These are phyloP conservation scores for Alethe diademata DNA, from an alignment of 2,113 vertebrate species.

Conservation along the genomic window DNA sequence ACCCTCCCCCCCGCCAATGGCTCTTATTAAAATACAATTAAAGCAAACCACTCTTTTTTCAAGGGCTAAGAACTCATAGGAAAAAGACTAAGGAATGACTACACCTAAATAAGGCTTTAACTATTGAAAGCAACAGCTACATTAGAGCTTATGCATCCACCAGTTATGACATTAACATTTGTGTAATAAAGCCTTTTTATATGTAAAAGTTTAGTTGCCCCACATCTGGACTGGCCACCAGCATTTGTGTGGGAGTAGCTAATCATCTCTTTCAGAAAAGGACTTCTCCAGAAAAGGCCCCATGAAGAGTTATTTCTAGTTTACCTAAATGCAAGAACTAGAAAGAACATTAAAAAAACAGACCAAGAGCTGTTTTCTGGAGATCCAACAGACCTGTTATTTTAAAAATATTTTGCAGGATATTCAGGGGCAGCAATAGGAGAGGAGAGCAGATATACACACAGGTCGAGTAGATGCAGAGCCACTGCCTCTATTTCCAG, in stretches of 20 bases:
- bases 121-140: neutral
- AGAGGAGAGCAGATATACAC: neutral
- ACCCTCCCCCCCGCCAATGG: no score
- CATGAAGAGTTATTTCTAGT: neutral
- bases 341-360: neutral
- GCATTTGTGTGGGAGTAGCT: neutral
- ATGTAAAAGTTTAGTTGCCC: neutral
- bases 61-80: neutral
- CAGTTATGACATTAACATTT: neutral
- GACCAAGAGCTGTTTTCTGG: neutral
- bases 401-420: neutral
- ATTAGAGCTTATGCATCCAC: neutral
- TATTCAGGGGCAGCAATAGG: neutral
- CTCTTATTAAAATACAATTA: neutral
- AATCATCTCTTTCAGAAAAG: neutral
- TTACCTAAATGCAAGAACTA: neutral
- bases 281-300: neutral
- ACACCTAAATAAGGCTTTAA: neutral
- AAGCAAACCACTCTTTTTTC: neutral
- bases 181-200: neutral
- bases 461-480: neutral
- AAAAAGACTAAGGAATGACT: neutral
- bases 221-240: neutral
- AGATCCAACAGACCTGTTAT: neutral
- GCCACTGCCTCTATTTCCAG: neutral